Percentiles rank a stretch among this genome's conserved stretches.
These are phyloP conservation scores for Pinctada fucata DNA, from an alignment of 2,888 invertebrate species.

Conservation along the genomic window DNA sequence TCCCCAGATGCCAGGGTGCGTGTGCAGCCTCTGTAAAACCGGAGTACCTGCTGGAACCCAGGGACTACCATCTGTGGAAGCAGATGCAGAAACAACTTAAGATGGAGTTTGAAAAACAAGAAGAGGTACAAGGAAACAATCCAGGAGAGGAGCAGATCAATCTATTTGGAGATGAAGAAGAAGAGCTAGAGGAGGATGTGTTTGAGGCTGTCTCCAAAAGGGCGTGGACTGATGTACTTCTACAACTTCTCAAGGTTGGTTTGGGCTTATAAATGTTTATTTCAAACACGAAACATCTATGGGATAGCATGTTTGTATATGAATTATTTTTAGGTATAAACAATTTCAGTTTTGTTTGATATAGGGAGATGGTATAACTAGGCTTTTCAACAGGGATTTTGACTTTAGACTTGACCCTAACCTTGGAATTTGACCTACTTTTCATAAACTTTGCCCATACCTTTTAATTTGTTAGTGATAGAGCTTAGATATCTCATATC, in stretches of 20 bases:
- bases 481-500: no score
- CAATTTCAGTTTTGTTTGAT: no score
- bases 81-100: conserved; percentile 67
- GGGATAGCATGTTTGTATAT: no score
- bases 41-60: conserved; percentile 75
- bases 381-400: no score
- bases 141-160: conserved; percentile 47
- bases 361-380: no score
- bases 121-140: conserved; percentile 54
- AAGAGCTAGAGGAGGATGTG: conserved; percentile 70
- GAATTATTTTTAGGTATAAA: no score
- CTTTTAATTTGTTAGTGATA: no score
- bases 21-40: conserved; percentile 75
- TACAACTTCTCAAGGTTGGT: conserved; percentile 75
- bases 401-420: no score
- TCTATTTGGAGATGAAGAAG: conserved; percentile 60
- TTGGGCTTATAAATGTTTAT: no score
- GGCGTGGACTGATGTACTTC: conserved; percentile 76
- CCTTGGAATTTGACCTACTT: no score
- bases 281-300: no score
- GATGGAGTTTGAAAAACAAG: conserved; percentile 57
- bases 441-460: no score
- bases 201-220: conserved; percentile 76
- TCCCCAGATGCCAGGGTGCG: conserved; percentile 74
- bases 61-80: conserved; percentile 74